Percentiles rank a stretch among this genome's conserved stretches.
Conservation (phyloP, 2,797 vertebrate species). For the Pampus argenteus region DNA sequence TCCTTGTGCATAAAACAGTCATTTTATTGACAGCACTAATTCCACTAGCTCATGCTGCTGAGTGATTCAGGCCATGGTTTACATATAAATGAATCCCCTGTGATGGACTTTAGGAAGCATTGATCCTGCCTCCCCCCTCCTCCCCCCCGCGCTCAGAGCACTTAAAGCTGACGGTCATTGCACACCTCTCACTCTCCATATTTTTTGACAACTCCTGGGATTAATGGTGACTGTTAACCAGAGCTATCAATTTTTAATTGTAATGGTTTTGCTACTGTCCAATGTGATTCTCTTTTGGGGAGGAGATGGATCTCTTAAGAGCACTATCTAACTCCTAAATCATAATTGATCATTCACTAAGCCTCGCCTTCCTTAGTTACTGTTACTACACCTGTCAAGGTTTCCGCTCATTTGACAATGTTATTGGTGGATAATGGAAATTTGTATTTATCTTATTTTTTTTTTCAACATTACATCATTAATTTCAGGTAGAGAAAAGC, state of each 20-base stretch:
- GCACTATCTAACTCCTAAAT: constrained; percentile 2
- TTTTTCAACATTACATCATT: no score
- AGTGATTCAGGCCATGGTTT: constrained; percentile 48
- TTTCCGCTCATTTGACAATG: no score
- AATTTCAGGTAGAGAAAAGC: neutral
- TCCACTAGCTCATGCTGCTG: constrained; percentile 37
- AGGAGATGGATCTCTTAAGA: neutral
- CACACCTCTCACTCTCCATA: neutral
- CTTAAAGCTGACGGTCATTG: constrained; percentile 26
- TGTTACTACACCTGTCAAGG: neutral
- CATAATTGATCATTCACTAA: neutral
- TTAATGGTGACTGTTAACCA: constrained; percentile 35
- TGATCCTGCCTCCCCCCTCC: constrained; percentile 31
- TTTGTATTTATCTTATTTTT: no score
- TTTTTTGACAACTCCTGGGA: constrained; percentile 31
- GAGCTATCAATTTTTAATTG: constrained; percentile 29
- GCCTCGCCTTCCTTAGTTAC: no score
- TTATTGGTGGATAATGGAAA: no score
- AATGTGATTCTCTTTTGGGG: constrained; percentile 2
- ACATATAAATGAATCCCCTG: constrained; percentile 58
- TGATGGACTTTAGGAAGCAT: constrained; percentile 51
- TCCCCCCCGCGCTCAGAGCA: constrained; percentile 26
- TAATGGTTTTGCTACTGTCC: constrained; percentile 13
- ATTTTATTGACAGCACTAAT: constrained; percentile 59
- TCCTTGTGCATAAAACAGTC: constrained; percentile 30